A percentile compares a stretch with the other conserved stretches of the same genome.
Conservation (phyloP, 2,113 vertebrate species). For the Ceyx cyanopectus region DNA sequence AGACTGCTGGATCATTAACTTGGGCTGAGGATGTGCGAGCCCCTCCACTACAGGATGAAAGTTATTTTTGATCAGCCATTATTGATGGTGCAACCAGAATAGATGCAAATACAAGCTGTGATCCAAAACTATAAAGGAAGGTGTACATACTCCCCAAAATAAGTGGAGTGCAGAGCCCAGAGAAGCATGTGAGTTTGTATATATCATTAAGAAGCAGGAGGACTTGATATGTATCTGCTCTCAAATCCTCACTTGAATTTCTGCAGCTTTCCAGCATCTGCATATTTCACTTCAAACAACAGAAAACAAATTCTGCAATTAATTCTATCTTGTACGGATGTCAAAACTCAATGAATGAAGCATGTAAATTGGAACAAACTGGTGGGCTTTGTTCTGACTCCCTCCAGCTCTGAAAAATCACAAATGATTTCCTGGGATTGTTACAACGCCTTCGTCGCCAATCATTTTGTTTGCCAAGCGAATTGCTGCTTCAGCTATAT, state of each 20-base stretch:
- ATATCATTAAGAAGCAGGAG: neutral
- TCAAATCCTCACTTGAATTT: neutral
- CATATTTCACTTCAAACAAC: neutral
- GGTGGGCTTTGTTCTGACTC: conserved; percentile 24
- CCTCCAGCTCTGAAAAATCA: neutral
- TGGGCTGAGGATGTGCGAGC: neutral
- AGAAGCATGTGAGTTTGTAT: neutral
- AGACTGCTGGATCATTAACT: neutral
- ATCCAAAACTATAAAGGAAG: neutral
- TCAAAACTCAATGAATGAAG: conserved; percentile 27
- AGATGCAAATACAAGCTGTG: neutral
- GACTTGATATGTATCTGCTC: neutral
- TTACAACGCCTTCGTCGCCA: conserved; percentile 78
- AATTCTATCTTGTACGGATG: neutral
- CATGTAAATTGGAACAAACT: neutral
- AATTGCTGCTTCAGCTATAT: conserved; percentile 81
- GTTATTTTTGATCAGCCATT: neutral
- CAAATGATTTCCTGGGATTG: neutral
- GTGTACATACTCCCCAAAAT: neutral
- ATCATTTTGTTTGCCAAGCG: conserved; percentile 80
- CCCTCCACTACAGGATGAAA: neutral
- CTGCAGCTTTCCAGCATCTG: neutral
- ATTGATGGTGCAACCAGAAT: neutral
- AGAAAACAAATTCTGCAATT: conserved; percentile 16
- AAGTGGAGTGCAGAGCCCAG: neutral